Conservation (phyloP, 2,113 vertebrate genomes). For the Grallaria varia region DNA sequence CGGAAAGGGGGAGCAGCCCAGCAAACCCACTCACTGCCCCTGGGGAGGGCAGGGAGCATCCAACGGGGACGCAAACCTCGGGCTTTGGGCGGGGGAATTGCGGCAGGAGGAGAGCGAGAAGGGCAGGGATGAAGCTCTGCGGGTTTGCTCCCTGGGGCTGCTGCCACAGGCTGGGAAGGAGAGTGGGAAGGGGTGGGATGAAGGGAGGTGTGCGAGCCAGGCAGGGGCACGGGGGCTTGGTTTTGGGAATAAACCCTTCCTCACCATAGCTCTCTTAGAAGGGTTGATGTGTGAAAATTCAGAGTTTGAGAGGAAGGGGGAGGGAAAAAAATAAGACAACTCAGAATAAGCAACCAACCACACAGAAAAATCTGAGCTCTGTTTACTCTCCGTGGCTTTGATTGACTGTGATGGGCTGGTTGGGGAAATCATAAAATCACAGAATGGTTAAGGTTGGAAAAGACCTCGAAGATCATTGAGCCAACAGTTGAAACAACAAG, state of each 20-base stretch:
- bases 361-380: background rate
- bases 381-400: background rate
- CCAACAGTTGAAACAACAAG: background rate
- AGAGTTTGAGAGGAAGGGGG: background rate
- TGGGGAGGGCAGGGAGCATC: background rate
- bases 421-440: background rate
- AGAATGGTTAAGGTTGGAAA: background rate
- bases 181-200: background rate
- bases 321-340: background rate
- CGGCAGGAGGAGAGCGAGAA: background rate
- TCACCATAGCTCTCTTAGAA: background rate
- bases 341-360: background rate
- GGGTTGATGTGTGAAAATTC: background rate
- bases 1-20: background rate
- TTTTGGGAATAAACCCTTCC: background rate
- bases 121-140: background rate
- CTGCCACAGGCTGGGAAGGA: background rate
- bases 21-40: background rate
- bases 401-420: accelerated
- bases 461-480: background rate
- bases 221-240: background rate
- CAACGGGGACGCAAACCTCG: background rate
- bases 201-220: background rate
- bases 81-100: background rate
- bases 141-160: background rate